Conservation (phyloP, 1,140 invertebrate species). For the Tetramorium alpestre region DNA sequence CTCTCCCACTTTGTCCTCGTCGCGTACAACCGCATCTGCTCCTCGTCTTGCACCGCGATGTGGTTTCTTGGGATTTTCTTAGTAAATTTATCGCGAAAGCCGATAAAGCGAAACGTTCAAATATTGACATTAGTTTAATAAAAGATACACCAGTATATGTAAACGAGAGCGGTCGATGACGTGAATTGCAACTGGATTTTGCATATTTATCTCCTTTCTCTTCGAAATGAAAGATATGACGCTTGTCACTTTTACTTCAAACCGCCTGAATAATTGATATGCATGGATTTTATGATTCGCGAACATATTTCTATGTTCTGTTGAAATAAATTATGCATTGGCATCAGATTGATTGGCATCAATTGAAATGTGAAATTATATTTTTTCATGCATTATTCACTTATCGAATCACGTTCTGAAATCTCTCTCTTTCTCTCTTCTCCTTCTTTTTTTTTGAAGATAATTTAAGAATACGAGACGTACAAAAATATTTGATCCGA, state of each 20-base stretch:
- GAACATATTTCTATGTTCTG: neutral
- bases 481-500: neutral
- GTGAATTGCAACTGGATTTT: neutral
- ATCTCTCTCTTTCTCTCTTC: neutral
- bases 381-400: neutral
- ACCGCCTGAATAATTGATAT: conserved; percentile 20
- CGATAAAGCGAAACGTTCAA: conserved; percentile 33
- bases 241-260: neutral
- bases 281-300: conserved; percentile 17
- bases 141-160: neutral
- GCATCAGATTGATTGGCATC: conserved; percentile 16
- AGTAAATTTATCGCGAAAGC: conserved; percentile 39
- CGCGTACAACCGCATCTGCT: conserved; percentile 9
- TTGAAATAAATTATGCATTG: conserved; percentile 9
- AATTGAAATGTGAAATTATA: neutral
- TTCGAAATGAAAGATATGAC: neutral
- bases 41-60: conserved; percentile 4
- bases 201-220: neutral
- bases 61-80: conserved; percentile 31
- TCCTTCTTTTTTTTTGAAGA: neutral
- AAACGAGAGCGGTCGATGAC: neutral
- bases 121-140: conserved; percentile 1
- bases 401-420: neutral
- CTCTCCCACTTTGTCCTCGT: conserved; percentile 19
- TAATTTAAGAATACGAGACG: neutral